These are phyloP conservation scores for Mystacornis crossleyi DNA, from an alignment of 2,113 vertebrate species.

Conservation along the genomic window DNA sequence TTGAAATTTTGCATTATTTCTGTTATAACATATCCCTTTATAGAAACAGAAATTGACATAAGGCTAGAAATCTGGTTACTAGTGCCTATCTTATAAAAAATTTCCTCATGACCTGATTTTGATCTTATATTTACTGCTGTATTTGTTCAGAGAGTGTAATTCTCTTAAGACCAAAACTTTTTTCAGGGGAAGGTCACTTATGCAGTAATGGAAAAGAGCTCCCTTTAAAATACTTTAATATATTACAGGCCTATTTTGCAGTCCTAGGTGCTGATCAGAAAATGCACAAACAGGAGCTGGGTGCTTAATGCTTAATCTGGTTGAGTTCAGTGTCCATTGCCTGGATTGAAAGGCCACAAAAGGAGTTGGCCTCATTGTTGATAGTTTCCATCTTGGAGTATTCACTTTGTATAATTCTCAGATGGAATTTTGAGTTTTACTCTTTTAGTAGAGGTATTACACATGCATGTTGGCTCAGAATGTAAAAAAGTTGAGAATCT, in stretches of 20 bases:
- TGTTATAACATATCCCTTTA: not conserved
- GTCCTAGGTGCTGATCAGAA: not conserved
- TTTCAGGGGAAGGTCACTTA: not conserved
- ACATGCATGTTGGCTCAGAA: accelerated
- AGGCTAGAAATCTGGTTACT: not conserved
- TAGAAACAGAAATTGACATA: not conserved
- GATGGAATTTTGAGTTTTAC: not conserved
- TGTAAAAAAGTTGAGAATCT: not conserved
- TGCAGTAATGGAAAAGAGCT: not conserved
- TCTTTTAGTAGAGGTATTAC: not conserved
- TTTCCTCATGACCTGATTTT: not conserved
- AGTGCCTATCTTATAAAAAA: not conserved
- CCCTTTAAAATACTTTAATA: not conserved
- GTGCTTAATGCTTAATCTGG: accelerated
- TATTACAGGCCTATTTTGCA: not conserved
- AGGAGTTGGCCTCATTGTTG: not conserved
- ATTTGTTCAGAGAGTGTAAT: not conserved
- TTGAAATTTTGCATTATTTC: not conserved
- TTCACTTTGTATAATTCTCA: not conserved
- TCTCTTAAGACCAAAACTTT: not conserved
- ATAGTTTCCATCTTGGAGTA: not conserved
- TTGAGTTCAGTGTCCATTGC: not conserved
- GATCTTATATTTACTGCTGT: not conserved
- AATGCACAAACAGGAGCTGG: not conserved
- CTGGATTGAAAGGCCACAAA: not conserved